Evolutionary conservation across 2,113 vertebrate genomes (phyloP), one percentile per base, ranked within the genome.

Genomic region (Siphamia tubifer): DNA sequence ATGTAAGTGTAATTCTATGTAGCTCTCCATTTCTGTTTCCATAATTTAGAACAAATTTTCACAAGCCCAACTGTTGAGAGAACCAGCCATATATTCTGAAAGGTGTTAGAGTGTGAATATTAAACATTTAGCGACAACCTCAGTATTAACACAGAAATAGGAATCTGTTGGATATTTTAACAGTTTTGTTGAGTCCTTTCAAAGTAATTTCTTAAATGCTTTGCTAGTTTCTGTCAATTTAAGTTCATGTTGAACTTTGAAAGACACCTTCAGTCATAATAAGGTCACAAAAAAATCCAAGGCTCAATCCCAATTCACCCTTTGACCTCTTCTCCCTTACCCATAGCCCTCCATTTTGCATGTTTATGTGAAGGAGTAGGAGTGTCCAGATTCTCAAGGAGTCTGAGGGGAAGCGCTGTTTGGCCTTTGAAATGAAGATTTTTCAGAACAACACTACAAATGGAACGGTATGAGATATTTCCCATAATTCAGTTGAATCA

Each of bases 11-110:
- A 30, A 49, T 72, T 56, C 39, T 58, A 13, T 67, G 52, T 49
- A 32, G 39, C 39, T 55, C 23, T 35, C 17, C 40, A 63, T 71
- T 77, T 54, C 57, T 20, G 43, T 40, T 48, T 83, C 16, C n/a
- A 68, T 81, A 47, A 77, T 73, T 77, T 30, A 80, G 9, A 3
- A 12, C 30, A 64, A 44, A 78, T 65, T 43, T 43, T 61, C 23
- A 38, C 24, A 61, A 52, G n/a, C 55, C 40, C 25, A 47, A 30
- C 16, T n/a, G 25, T 8, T 42, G 23, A 39, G 44, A 51, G 10
- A 32, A 39, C 27, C 40, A 19, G 43, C 30, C 20, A 40, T 31
- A 19, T 13, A 65, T n/a, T n/a, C n/a, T n/a, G n/a, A n/a, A n/a
- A 31, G n/a, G 6, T 53, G 43, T 68, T 27, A 7, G 6, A 38